Evolutionary conservation across 2,888 invertebrate genomes (phyloP).

Genomic region (Sarcophaga subvicina): DNA sequence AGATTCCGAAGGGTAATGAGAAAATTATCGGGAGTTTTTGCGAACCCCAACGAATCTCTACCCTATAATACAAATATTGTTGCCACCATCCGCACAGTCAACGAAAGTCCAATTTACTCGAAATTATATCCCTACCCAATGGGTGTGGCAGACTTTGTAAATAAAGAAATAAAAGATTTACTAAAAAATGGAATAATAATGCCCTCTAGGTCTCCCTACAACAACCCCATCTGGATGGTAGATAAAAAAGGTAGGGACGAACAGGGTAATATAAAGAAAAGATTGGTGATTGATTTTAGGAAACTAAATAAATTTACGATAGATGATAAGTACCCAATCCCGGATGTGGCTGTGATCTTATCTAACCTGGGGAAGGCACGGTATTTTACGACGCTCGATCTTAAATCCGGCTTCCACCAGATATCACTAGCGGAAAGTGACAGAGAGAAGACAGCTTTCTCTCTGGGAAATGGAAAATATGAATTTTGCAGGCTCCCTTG

Average conservation of each 20-base stretch:
- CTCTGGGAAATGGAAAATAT: slow-evolving; percentile 7
- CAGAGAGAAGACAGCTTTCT: too few relatives aligned
- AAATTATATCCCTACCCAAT: slow-evolving; percentile 50
- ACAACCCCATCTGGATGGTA: too few relatives aligned
- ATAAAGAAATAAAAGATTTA: slow-evolving; percentile 34
- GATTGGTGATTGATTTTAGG: slow-evolving; percentile 50
- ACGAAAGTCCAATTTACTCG: slow-evolving; percentile 39
- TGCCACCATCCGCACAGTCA: slow-evolving; percentile 44
- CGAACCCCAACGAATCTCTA: slow-evolving; percentile 19
- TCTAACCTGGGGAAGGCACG: too few relatives aligned
- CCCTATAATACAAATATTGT: slow-evolving; percentile 4
- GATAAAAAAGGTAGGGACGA: not conserved
- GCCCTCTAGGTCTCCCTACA: too few relatives aligned
- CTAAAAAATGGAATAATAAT: not conserved
- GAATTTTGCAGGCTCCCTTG: slow-evolving; percentile 58
- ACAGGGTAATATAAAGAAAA: slow-evolving; percentile 40
- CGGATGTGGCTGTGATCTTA: slow-evolving; percentile 32
- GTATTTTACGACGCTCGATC: too few relatives aligned
- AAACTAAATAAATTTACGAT: slow-evolving; percentile 47
- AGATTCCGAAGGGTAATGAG: not conserved
- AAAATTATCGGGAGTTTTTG: slow-evolving; percentile 25
- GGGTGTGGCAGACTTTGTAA: slow-evolving; percentile 45
- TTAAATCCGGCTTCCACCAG: too few relatives aligned
- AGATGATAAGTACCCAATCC: slow-evolving; percentile 56
- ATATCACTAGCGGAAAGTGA: too few relatives aligned